Percentiles rank a stretch among this genome's conserved stretches.
Evolutionary conservation across 2,888 invertebrate species (phyloP).

Genomic region (Lathronympha strigana): DNA sequence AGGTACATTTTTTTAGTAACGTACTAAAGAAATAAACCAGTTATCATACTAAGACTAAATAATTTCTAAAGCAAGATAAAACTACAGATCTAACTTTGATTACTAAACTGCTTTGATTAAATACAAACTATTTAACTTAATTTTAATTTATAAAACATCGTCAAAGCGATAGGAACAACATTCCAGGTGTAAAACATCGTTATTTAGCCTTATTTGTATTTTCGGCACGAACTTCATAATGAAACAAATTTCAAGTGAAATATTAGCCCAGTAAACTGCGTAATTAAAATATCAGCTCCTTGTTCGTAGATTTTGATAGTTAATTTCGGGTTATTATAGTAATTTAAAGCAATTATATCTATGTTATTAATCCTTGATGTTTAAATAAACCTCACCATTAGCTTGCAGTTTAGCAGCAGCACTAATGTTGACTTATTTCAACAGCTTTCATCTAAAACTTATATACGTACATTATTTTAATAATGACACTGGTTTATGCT

Average conservation of each 20-base stretch:
- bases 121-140: too few relatives aligned
- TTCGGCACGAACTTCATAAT: constrained; percentile 16
- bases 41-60: too few relatives aligned
- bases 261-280: constrained; percentile 2
- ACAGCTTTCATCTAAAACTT: too few relatives aligned
- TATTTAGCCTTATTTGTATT: constrained; percentile 22
- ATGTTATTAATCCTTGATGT: background rate
- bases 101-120: too few relatives aligned
- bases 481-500: too few relatives aligned
- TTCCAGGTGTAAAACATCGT: constrained; percentile 14
- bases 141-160: background rate
- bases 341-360: background rate
- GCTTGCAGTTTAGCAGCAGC: background rate
- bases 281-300: constrained; percentile 2
- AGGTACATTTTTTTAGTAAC: too few relatives aligned
- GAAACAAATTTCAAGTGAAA: constrained; percentile 25
- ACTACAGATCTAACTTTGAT: too few relatives aligned
- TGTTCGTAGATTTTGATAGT: background rate
- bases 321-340: background rate
- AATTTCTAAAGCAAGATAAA: too few relatives aligned
- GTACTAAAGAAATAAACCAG: too few relatives aligned
- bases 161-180: background rate
- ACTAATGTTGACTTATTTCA: too few relatives aligned
- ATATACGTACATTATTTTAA: too few relatives aligned
- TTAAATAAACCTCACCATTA: background rate